phyloP scores from a whole-genome alignment of 2,113 vertebrate genomes.

The Lepisosteus oculatus region DNA sequence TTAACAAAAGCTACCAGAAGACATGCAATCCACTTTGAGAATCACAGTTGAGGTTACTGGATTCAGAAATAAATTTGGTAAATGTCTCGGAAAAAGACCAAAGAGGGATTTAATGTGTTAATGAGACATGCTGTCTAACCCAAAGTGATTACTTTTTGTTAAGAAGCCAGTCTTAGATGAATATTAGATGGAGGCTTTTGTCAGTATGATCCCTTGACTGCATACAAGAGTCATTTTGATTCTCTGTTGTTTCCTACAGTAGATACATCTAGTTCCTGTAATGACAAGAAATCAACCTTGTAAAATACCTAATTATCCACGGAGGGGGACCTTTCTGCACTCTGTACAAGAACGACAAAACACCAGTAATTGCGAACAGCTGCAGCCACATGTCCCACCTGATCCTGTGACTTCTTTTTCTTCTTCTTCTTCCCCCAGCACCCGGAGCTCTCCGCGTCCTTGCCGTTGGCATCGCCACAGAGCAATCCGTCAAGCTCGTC shows the following conservation, averaged over 20 bases:
- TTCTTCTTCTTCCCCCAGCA: conserved; percentile 99
- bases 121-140: too few relatives aligned
- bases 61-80: too few relatives aligned
- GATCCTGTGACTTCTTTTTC: conserved; percentile 98
- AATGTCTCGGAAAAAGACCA: too few relatives aligned
- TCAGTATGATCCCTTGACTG: not conserved
- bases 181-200: not conserved
- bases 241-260: not conserved
- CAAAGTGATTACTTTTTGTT: too few relatives aligned
- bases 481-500: conserved; percentile 96
- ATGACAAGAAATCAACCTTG: conserved; percentile 9
- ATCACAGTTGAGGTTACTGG: too few relatives aligned
- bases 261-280: not conserved
- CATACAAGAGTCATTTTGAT: not conserved
- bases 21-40: too few relatives aligned
- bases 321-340: conserved; percentile 1
- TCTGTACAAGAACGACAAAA: not conserved
- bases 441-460: conserved; percentile 90
- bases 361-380: conserved; percentile 4
- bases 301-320: not conserved
- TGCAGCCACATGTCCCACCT: conserved; percentile 65
- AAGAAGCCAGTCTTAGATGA: too few relatives aligned
- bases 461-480: conserved; percentile 85
- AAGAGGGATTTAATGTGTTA: too few relatives aligned
- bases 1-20: not conserved